Base-by-base conservation (phyloP, 1,140 invertebrate genomes). In the Hyles vespertilio region DNA sequence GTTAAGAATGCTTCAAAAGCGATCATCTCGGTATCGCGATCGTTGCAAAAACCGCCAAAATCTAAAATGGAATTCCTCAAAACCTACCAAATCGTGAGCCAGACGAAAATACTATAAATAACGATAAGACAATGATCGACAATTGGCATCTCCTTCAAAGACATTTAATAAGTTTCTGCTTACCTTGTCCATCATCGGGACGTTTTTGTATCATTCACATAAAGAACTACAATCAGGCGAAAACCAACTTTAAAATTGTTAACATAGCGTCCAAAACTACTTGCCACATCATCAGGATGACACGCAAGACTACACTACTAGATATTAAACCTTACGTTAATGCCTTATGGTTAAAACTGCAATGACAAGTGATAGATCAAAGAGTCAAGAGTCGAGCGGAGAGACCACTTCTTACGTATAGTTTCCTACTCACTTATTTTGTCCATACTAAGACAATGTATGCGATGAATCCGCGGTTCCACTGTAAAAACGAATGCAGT, bases 391-490 rank as follows among this genome's bases (percentile, higher is more conserved):
- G 64, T 67, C 69, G 59, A 73, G 68, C 69, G 59, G 69, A 65
- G 61, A 58, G 63, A 70, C 70, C 49, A 63, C 61, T 82, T 82
- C 76, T 82, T 82, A 75, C 71, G 58, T 70, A 65, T 80, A 76
- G 74, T 83, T 54, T 77, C 67, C 70, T 60, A 81, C 72, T 81
- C 80, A 77, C 80, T 83, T 83, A 83, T 83, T 83, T 83, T 83
- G 78, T 83, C 80, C 80, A 83, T 77, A 83, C 80, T 74, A 77
- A 83, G 80, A 77, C 77, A 79, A 79, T 81, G 68, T 81, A 83
- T 83, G 74, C 80, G 74, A 69, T 65, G 80, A 79, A 83, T 83
- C 79, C 69, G 69, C 72, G 71, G 67, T 61, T 68, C 59, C 51
- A 57, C 43, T 69, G 76, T 74, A 82, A 82, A 82, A 79, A 80